A percentile compares a stretch with the other conserved stretches of the same genome.
These are phyloP conservation scores for Phasia obesa DNA, from an alignment of 2,888 invertebrate species.

Conservation along the genomic window DNA sequence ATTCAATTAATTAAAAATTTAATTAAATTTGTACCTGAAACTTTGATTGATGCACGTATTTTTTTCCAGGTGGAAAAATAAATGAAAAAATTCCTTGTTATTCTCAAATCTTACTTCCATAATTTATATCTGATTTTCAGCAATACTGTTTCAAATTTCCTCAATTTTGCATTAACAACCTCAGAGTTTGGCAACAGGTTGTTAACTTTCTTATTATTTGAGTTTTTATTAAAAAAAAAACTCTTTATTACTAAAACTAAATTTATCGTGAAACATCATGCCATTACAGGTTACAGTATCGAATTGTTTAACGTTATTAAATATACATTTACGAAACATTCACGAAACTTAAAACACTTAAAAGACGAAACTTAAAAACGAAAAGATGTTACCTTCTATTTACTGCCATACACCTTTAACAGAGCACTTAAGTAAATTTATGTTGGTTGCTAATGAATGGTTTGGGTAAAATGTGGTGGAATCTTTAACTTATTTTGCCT, in stretches of 20 bases:
- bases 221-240: conserved; percentile 23
- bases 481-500: conserved; percentile 8
- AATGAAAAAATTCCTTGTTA: no score
- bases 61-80: no score
- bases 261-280: conserved; percentile 4
- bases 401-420: not conserved
- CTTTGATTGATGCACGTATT: no score
- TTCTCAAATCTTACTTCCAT: no score
- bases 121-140: not conserved
- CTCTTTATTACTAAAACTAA: conserved; percentile 6
- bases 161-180: not conserved
- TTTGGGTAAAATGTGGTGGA: not conserved
- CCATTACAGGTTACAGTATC: not conserved
- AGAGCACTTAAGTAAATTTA: not conserved
- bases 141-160: not conserved
- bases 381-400: conserved; percentile 2
- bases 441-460: not conserved
- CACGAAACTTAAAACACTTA: no score
- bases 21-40: no score
- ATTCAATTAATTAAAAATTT: no score
- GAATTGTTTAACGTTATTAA: not conserved
- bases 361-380: not conserved
- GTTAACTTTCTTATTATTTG: not conserved
- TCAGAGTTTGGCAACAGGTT: conserved; percentile 21
- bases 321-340: not conserved